Evolutionary conservation across 2,113 vertebrate species (phyloP).

Genomic region (Odontesthes bonariensis): DNA sequence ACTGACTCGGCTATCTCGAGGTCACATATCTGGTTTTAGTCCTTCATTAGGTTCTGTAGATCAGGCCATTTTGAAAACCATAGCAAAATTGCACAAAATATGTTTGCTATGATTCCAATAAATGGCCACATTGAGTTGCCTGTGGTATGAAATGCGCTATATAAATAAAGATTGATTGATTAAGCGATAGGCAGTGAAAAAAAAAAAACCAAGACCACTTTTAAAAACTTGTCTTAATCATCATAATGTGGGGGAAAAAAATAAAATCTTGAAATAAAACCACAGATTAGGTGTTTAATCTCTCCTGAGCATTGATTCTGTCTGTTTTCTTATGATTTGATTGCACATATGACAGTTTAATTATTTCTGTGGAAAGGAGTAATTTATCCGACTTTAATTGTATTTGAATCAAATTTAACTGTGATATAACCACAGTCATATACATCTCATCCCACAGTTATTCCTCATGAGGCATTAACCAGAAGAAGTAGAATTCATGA

Average conservation of each 20-base stretch:
- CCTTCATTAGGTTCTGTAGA: background rate
- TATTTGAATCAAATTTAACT: background rate
- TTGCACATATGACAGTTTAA: background rate
- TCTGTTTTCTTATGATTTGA: background rate
- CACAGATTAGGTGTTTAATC: background rate
- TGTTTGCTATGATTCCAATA: background rate
- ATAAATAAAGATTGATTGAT: too few relatives aligned
- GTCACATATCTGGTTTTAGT: slow-evolving; percentile 5
- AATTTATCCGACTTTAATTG: background rate
- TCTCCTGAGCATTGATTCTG: background rate
- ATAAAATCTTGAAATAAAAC: background rate
- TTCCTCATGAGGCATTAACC: slow-evolving; percentile 22
- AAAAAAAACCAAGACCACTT: background rate
- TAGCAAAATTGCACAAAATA: background rate
- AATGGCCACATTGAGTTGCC: too few relatives aligned
- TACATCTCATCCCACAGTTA: slow-evolving; percentile 26
- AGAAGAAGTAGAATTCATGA: slow-evolving; percentile 2
- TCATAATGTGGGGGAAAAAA: background rate
- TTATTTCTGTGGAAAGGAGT: background rate
- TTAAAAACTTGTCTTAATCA: background rate
- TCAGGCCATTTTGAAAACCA: background rate
- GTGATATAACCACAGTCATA: slow-evolving; percentile 14
- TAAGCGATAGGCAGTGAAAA: background rate
- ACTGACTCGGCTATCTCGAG: slow-evolving; percentile 30
- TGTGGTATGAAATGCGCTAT: too few relatives aligned